Base-by-base conservation (phyloP, 2,888 invertebrate species). In the Himalopsyche japonica region DNA sequence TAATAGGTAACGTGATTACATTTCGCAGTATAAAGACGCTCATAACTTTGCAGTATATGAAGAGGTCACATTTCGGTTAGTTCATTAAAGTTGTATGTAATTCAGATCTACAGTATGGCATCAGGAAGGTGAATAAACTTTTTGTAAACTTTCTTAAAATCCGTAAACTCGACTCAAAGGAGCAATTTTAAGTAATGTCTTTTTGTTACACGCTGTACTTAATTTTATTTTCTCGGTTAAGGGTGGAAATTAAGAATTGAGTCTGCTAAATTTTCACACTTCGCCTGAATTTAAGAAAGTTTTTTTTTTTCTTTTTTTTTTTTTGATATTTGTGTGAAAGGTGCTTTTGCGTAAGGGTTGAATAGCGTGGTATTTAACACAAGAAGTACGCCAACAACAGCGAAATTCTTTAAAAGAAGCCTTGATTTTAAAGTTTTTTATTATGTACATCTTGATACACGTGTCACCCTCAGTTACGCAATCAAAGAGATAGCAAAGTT, bases 181-280 rank as follows among this genome's bases (percentile, higher is more conserved):
- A 78, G 49, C 83, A 79, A 43, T 83, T 79, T 37, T 48, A 30
- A 83, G 79, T 83, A 80, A 83, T 80, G 83, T 47, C 83, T 80
- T 80, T 80, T 79, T 83, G 79, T 83, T 64, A 32, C 64, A 57
- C 57, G 57, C n/a, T 57, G 57, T 57, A 57, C 57, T 57, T 57
- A 57, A 57, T 57, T 57, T 57, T 57, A 57, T 57, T 57, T 57
- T 57, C 57, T 57, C 57, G 57, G 57, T 20, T 24, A 20, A 48
- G 20, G 24, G 57, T 10, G 7, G 57, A 57, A 57, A 57, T 57
- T 57, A 57, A 57, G 57, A 57, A 57, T 57, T 57, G 24, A 57
- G 20, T 57, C 8, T 3, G 57, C 20, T 57, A 24, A 57, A 57
- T 57, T 57, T 57, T 57, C 20, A 43, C 43, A 43, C 43, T 43